Conservation (phyloP, 2,113 vertebrate genomes). For the Colossoma macropomum region DNA sequence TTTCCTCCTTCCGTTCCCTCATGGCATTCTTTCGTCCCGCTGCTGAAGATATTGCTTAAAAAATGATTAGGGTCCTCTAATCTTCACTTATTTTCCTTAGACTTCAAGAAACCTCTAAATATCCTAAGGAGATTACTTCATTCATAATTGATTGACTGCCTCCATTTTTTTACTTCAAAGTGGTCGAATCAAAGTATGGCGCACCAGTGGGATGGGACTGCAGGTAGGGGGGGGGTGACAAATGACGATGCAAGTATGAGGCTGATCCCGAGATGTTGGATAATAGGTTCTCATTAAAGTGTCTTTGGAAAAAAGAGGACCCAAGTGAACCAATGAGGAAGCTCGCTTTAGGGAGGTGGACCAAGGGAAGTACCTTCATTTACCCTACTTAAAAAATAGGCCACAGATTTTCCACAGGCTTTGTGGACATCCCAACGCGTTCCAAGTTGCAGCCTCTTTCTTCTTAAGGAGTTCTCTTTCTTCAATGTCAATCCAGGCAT, state of each 20-base stretch:
- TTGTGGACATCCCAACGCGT: no score
- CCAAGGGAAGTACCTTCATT: not conserved
- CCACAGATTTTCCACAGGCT: not conserved
- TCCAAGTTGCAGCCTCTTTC: no score
- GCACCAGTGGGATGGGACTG: slow-evolving; percentile 23
- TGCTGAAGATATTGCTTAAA: slow-evolving; percentile 98
- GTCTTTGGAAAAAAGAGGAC: slow-evolving; percentile 55
- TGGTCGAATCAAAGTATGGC: slow-evolving; percentile 79
- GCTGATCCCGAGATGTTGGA: slow-evolving; percentile 66
- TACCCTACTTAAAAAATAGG: not conserved
- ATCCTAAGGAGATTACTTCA: slow-evolving; percentile 99
- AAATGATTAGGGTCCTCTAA: slow-evolving; percentile 97
- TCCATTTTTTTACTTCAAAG: slow-evolving; percentile 95
- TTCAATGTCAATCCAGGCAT: not conserved
- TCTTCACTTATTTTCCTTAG: slow-evolving; percentile 94
- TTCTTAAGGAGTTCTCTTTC: not conserved
- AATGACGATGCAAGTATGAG: slow-evolving; percentile 63
- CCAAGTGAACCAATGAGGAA: slow-evolving; percentile 31
- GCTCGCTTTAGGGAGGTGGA: slow-evolving; percentile 4
- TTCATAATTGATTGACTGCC: slow-evolving; percentile 99
- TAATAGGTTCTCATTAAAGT: slow-evolving; percentile 69
- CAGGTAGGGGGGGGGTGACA: slow-evolving; percentile 52
- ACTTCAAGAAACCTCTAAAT: slow-evolving; percentile 96
- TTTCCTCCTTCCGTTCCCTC: slow-evolving; percentile 92
- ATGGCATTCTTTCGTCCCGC: slow-evolving; percentile 97